phyloP scores from a whole-genome alignment of 2,888 invertebrate species.

The Morpho deidamia region DNA sequence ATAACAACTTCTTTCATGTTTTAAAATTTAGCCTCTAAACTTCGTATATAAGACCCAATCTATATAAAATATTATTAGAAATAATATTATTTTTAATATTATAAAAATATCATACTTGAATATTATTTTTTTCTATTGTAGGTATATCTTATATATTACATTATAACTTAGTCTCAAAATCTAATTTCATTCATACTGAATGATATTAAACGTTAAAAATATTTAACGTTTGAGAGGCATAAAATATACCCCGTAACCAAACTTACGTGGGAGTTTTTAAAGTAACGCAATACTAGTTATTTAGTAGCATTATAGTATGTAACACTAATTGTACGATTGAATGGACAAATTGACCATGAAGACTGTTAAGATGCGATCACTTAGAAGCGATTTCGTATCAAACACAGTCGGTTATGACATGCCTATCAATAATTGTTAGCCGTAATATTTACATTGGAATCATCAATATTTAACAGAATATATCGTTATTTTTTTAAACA shows the following conservation, averaged over 20 bases:
- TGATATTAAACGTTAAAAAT: no score
- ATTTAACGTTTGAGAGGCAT: not conserved
- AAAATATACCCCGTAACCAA: conserved; percentile 1
- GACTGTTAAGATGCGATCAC: conserved; percentile 50
- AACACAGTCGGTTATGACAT: not conserved
- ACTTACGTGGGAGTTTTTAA: conserved; percentile 8
- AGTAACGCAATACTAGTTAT: conserved; percentile 9
- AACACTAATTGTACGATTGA: conserved; percentile 55
- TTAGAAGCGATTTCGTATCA: conserved; percentile 34
- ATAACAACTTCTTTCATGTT: not conserved
- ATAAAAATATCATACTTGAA: no score
- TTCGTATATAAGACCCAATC: no score
- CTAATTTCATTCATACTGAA: no score
- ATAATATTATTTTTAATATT: no score
- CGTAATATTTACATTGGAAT: no score
- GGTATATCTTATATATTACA: no score
- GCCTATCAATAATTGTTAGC: not conserved
- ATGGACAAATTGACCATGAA: conserved; percentile 60
- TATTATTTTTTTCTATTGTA: no score
- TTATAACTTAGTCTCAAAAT: no score
- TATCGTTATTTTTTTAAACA: no score
- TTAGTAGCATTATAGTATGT: conserved; percentile 21
- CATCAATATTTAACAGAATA: no score
- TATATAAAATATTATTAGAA: no score
- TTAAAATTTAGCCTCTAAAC: not conserved